Evolutionary conservation across 2,797 vertebrate species (phyloP).

Genomic region (Sebastes vulpes): DNA sequence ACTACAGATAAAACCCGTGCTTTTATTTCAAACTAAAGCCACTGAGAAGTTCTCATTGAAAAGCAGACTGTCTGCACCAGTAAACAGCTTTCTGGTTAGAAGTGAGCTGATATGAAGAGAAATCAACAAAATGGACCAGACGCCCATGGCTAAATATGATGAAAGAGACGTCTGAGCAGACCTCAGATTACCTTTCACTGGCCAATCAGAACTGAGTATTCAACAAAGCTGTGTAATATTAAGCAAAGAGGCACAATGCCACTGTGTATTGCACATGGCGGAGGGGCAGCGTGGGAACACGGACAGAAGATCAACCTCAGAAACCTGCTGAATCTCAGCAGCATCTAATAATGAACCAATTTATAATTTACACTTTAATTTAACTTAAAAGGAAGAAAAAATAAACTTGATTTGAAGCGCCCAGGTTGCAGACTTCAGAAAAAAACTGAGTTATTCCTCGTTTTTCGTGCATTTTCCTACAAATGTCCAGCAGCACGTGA

Average conservation of each 20-base stretch:
- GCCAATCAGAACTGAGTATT: background rate
- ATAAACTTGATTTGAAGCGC: background rate
- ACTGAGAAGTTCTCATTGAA: background rate
- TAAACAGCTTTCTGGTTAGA: background rate
- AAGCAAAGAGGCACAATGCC: background rate
- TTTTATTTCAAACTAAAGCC: background rate
- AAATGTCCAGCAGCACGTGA: too few species aligned
- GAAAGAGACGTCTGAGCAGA: background rate
- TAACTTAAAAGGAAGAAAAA: accelerated
- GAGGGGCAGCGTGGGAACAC: background rate
- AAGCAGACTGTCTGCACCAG: background rate
- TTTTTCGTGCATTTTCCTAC: too few species aligned
- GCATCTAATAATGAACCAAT: background rate
- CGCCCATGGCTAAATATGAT: background rate
- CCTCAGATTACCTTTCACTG: background rate
- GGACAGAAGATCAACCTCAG: background rate
- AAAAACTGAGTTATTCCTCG: too few species aligned
- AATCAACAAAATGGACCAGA: background rate
- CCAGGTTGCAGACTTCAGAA: too few species aligned
- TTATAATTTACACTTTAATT: background rate
- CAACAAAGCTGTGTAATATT: background rate
- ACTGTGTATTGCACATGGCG: background rate
- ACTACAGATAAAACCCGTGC: background rate
- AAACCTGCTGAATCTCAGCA: background rate
- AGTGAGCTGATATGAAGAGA: background rate